Evolutionary conservation across 2,113 vertebrate species (phyloP), one percentile per base, ranked within the genome.

Genomic region (Machaerirhynchus nigripectus): DNA sequence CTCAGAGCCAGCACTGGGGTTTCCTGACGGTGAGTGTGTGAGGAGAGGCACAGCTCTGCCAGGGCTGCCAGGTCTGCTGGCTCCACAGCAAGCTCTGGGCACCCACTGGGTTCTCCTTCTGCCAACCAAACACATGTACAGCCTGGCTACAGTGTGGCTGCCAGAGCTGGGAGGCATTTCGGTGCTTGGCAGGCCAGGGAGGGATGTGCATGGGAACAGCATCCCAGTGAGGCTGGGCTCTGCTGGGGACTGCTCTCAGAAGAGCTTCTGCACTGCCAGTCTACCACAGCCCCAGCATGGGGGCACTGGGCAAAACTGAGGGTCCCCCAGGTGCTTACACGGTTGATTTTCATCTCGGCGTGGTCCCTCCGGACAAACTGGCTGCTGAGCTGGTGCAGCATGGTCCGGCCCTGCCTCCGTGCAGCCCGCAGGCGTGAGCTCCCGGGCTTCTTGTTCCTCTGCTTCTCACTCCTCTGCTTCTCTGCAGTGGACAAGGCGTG

Each of bases 331-430:
- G 47, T 92, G 93, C 99, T 99, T 97, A 99, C 99, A 11, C 98
- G 98, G 56, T 97, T 97, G 90, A 99, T 97, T 83, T 99, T 99
- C 93, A 98, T 95, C 89, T 97, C 92, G 31, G 95, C 83, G 20
- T 97, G 98, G 92, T 98, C 97, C 74, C 97, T 97, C 59, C 97
- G 98, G 74, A 96, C 94, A 87, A 99, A 98, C 81, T 98, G 98
- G 77, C 97, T 98, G 80, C 98, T 98, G 84, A 99, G 96, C 21
- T 98, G 98, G 83, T 97, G 98, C 46, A 99, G 95, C 49, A 98
- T 94, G 0, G 97, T 99, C 14, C 96, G 96, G 46, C 98, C 98
- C 26, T 98, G 98, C 87, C 97, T 97, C 78, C 84, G 97, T 1
- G 98, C 98, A 9, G 97, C 98, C 55, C 97, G 97, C 89, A 99